Conservation (phyloP, 2,797 vertebrate species). For the Pelobates cultripes region DNA sequence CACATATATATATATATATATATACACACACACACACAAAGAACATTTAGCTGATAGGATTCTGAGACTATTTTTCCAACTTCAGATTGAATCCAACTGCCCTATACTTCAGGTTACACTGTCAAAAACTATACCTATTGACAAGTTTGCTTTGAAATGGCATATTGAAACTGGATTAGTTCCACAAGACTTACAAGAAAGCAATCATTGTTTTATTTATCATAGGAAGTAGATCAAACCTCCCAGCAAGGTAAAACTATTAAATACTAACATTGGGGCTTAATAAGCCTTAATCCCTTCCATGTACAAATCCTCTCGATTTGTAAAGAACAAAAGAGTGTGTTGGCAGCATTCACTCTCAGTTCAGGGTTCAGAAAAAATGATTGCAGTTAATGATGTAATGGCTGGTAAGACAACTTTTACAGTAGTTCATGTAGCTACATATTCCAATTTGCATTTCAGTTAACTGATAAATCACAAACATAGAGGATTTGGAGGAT, state of each 20-base stretch:
- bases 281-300: not conserved
- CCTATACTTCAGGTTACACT: no score
- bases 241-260: not conserved
- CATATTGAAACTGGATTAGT: not conserved
- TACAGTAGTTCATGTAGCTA: not conserved
- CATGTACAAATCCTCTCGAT: constrained; percentile 8
- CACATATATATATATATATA: no score
- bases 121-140: not conserved
- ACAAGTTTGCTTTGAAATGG: not conserved
- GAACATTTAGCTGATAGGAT: no score
- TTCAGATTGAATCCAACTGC: no score
- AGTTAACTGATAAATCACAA: no score
- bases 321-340: not conserved
- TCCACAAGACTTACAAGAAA: not conserved
- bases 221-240: not conserved
- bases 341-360: not conserved
- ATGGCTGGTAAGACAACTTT: not conserved
- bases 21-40: no score
- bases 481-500: no score
- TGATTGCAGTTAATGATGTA: not conserved
- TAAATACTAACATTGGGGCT: not conserved
- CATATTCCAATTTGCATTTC: not conserved
- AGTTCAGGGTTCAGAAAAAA: not conserved
- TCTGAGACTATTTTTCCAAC: no score
- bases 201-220: not conserved